Evolutionary conservation across 2,797 vertebrate genomes (phyloP), one percentile per base, ranked within the genome.

Genomic region (Smutsia gigantea): DNA sequence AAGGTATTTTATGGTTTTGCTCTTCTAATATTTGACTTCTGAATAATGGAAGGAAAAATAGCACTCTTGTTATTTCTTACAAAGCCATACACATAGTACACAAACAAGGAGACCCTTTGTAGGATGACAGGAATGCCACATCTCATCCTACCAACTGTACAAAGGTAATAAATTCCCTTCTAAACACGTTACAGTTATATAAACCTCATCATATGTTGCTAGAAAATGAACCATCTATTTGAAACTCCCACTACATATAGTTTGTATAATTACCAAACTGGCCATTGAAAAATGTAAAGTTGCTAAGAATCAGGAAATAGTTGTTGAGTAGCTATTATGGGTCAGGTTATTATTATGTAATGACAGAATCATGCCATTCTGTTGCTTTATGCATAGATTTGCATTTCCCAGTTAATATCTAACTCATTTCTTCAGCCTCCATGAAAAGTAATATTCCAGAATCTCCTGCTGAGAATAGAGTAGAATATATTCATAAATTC

Each of bases 11-110:
- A 68, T 71, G 46, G 49, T 69, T 90, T 95, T 4, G 10, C n/a
- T 89, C 34, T 66, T 94, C 31, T 95, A 92, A 90, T 89, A 89
- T 66, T n/a, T 92, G 49, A 90, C 49, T 77, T 93, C 61, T 89
- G 19, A 39, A 25, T 68, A 90, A 86, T 3, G 1, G 3, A 86
- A 90, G 39, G 14, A 49, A 89, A 82, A 94, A 27, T 10, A 77
- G 4, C 7, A n/a, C 2, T 64, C n/a, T 37, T 51, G 25, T 83
- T 71, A 71, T 61, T 53, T 63, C 81, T 39, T 87, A 4, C 31
- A 86, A 86, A 91, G 18, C 11, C 14, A 31, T 53, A 51, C 72
- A 42, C 46, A 82, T 4, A n/a, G 31, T 77, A 72, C 42, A 61
- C 74, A 86, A 96, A 46, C 66, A 77, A 71, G 18, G 31, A 97